Percentiles rank a stretch among this genome's conserved stretches.
Conservation (phyloP, 2,888 invertebrate species). For the Chorisops tibialis region DNA sequence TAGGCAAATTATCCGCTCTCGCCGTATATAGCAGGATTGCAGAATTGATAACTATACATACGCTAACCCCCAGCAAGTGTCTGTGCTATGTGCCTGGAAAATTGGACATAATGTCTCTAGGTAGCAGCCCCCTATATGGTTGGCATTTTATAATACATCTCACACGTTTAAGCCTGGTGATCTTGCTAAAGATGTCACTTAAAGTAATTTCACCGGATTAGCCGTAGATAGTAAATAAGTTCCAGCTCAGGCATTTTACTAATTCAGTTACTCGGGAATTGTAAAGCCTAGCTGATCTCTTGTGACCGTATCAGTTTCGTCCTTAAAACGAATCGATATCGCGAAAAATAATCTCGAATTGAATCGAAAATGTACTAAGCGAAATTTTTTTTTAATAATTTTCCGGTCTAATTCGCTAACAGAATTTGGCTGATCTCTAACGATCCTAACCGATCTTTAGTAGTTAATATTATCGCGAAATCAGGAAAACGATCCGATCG, state of each 20-base stretch:
- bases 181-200: constrained; percentile 13
- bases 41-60: neutral
- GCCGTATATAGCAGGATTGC: neutral
- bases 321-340: no score
- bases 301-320: neutral
- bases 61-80: neutral
- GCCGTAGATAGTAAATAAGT: constrained; percentile 1
- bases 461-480: neutral
- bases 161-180: constrained; percentile 5
- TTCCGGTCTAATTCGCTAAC: neutral
- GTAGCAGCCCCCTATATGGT: neutral
- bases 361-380: neutral
- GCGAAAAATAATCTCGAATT: no score
- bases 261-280: constrained; percentile 1
- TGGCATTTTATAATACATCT: neutral
- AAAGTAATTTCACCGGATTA: constrained; percentile 15
- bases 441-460: neutral
- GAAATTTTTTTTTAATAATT: neutral
- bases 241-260: neutral
- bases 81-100: no score
- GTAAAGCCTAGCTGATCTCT: neutral
- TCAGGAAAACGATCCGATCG: no score
- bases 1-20: constrained; percentile 26
- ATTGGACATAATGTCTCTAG: neutral
- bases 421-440: neutral